Evolutionary conservation across 2,888 invertebrate species (phyloP).

Genomic region (Drosophila greeni): DNA sequence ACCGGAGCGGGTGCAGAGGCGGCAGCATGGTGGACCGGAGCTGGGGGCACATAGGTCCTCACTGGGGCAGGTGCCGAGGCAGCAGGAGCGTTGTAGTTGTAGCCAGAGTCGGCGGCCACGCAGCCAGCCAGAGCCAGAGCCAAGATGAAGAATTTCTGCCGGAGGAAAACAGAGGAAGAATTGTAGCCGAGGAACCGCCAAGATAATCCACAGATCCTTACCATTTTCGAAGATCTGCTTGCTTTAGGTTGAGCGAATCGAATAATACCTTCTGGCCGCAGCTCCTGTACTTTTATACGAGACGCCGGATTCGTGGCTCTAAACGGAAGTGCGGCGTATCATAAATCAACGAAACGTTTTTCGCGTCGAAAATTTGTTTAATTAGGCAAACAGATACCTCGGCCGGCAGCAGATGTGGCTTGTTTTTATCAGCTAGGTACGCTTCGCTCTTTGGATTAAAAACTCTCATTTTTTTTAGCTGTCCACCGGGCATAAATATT

Average conservation of each 20-base stretch:
- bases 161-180: background rate
- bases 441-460: constrained; percentile 34
- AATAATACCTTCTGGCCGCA: constrained; percentile 52
- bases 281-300: constrained; percentile 63
- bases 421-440: constrained; percentile 39
- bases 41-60: constrained; percentile 51
- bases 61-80: constrained; percentile 48
- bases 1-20: constrained; percentile 48
- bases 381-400: constrained; percentile 46
- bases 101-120: constrained; percentile 57
- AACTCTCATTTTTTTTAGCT: constrained; percentile 41
- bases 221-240: constrained; percentile 57
- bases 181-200: background rate
- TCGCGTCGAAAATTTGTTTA: constrained; percentile 45
- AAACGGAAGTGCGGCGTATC: constrained; percentile 66
- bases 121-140: constrained; percentile 59
- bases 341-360: constrained; percentile 60
- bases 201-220: constrained; percentile 37
- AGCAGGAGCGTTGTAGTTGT: constrained; percentile 63
- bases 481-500: constrained; percentile 39
- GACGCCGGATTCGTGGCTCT: constrained; percentile 16
- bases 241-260: constrained; percentile 50
- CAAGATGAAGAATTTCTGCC: constrained; percentile 59
- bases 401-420: constrained; percentile 34
- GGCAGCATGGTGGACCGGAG: constrained; percentile 46